These are phyloP conservation scores for Noctua janthe DNA, from an alignment of 2,888 invertebrate genomes.

Conservation along the genomic window DNA sequence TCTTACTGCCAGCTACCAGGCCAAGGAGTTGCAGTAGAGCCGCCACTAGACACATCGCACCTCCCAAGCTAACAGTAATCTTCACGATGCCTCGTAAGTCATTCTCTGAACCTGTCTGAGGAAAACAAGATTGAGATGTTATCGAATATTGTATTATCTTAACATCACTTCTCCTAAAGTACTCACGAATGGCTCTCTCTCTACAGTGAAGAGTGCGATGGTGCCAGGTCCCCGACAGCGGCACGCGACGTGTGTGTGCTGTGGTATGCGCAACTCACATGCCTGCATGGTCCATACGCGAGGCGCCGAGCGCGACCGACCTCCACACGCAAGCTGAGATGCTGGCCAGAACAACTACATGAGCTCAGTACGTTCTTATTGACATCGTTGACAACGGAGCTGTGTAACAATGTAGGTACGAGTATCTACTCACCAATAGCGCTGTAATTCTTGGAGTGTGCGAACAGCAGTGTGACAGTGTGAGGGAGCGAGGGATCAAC, in stretches of 20 bases:
- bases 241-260: slow-evolving; percentile 81
- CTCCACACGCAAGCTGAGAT: slow-evolving; percentile 83
- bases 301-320: slow-evolving; percentile 85
- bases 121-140: background rate
- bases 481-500: slow-evolving; percentile 82
- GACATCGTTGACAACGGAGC: too few relatives aligned
- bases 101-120: slow-evolving; percentile 84
- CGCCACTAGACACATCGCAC: slow-evolving; percentile 84
- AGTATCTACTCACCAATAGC: slow-evolving; percentile 81
- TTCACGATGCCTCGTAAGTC: slow-evolving; percentile 84
- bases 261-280: slow-evolving; percentile 84
- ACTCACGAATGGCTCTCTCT: slow-evolving; percentile 83
- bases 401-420: background rate
- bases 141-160: background rate
- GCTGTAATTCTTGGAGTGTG: slow-evolving; percentile 84
- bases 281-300: slow-evolving; percentile 85
- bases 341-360: slow-evolving; percentile 66
- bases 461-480: slow-evolving; percentile 81
- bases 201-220: slow-evolving; percentile 83
- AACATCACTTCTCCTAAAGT: background rate
- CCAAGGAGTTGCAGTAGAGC: slow-evolving; percentile 83
- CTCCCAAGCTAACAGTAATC: slow-evolving; percentile 83
- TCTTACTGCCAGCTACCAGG: slow-evolving; percentile 76
- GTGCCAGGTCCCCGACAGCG: slow-evolving; percentile 85
- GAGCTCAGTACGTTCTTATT: background rate